Percentiles rank a stretch among this genome's conserved stretches.
phyloP scores from a whole-genome alignment of 2,113 vertebrate species.

The Bubo scandiacus region DNA sequence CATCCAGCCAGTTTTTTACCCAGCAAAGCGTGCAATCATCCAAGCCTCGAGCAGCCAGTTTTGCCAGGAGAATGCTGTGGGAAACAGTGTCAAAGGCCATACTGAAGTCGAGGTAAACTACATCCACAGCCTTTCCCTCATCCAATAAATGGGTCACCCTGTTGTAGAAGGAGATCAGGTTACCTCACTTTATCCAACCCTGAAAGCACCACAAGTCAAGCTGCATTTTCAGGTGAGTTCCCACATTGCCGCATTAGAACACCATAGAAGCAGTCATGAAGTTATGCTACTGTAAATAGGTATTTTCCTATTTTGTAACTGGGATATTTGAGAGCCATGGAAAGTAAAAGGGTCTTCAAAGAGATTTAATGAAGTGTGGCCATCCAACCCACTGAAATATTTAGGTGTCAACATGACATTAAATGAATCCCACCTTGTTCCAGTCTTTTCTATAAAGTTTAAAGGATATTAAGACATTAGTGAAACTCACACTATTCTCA shows the following conservation, averaged over 20 bases:
- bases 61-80: no score
- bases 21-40: no score
- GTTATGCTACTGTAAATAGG: not conserved
- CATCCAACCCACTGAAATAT: not conserved
- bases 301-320: not conserved
- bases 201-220: not conserved
- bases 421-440: not conserved
- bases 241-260: not conserved
- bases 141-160: no score
- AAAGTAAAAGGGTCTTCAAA: not conserved
- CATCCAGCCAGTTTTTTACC: no score
- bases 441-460: not conserved
- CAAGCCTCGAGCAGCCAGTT: no score
- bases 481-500: not conserved
- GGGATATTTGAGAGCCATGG: not conserved
- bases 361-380: not conserved
- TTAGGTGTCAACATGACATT: not conserved
- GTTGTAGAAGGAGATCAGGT: no score
- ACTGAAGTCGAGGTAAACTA: no score
- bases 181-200: not conserved
- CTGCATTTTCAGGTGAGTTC: not conserved
- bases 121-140: no score
- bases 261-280: not conserved
- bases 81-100: no score
- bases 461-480: not conserved